phyloP scores from a whole-genome alignment of 2,113 vertebrate genomes.

The Grammomys dolichurus region DNA sequence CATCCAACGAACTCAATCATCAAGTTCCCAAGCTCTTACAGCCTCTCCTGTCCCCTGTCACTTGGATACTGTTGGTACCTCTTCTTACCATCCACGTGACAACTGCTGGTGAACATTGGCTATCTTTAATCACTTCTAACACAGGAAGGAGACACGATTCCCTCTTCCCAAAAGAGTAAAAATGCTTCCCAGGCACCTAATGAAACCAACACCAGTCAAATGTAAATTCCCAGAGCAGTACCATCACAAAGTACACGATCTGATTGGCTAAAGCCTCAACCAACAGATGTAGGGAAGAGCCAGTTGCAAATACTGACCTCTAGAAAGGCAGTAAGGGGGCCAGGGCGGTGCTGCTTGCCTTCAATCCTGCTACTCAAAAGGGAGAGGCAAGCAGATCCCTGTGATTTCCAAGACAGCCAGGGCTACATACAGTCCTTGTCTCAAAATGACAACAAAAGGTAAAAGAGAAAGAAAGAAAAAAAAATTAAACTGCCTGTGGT shows the following conservation, averaged over 20 bases:
- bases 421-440: neutral
- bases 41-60: neutral
- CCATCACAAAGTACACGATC: neutral
- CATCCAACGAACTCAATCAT: neutral
- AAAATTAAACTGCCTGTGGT: too few species aligned
- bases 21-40: neutral
- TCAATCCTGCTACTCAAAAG: neutral
- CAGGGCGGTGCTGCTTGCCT: too few species aligned
- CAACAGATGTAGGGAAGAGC: neutral
- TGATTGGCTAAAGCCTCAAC: neutral
- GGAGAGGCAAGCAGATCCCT: neutral
- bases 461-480: too few species aligned
- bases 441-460: neutral
- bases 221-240: neutral
- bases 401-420: neutral
- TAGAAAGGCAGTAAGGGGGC: neutral
- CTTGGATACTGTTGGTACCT: neutral
- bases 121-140: neutral
- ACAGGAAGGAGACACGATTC: neutral
- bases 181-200: neutral
- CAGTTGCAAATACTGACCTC: neutral
- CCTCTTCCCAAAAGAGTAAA: neutral
- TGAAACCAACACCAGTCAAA: neutral
- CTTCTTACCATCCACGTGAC: neutral
- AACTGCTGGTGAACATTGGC: too few species aligned